Evolutionary conservation across 2,797 vertebrate genomes (phyloP).

Genomic region (Channallabes apus): DNA sequence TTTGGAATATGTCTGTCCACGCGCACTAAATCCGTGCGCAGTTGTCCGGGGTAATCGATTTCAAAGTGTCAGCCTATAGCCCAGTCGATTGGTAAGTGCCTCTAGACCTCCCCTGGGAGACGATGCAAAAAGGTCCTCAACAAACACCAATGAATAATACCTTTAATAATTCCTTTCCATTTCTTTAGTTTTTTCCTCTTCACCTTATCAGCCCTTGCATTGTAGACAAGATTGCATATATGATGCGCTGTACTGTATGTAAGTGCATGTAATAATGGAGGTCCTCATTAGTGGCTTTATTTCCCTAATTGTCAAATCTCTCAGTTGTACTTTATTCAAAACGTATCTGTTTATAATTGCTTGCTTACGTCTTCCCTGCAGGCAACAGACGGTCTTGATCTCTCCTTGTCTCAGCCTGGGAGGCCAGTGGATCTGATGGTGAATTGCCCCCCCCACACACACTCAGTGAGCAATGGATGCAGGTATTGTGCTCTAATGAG

Average conservation of each 20-base stretch:
- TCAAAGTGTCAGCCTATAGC: slow-evolving; percentile 57
- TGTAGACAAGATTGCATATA: slow-evolving; percentile 58
- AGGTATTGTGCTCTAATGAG: slow-evolving; percentile 58
- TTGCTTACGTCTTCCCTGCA: slow-evolving; percentile 35
- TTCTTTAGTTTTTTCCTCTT: slow-evolving; percentile 26
- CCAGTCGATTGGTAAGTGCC: slow-evolving; percentile 55
- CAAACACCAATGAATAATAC: slow-evolving; percentile 66
- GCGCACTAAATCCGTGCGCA: slow-evolving; percentile 51
- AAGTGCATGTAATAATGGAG: slow-evolving; percentile 34
- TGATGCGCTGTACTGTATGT: slow-evolving; percentile 43
- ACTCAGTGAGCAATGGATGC: slow-evolving; percentile 39
- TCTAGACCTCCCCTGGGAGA: slow-evolving; percentile 63
- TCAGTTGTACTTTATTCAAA: slow-evolving; percentile 50
- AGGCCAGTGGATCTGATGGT: slow-evolving; percentile 52
- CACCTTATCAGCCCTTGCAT: slow-evolving; percentile 52
- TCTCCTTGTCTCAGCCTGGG: slow-evolving; percentile 39
- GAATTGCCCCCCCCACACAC: slow-evolving; percentile 26
- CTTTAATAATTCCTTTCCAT: slow-evolving; percentile 53
- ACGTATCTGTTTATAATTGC: slow-evolving; percentile 55
- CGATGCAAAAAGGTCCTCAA: slow-evolving; percentile 56
- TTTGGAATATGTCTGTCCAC: slow-evolving; percentile 56
- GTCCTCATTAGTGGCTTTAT: slow-evolving; percentile 55
- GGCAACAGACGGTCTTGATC: slow-evolving; percentile 41
- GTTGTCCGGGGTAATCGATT: slow-evolving; percentile 52
- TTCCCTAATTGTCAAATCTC: slow-evolving; percentile 38